Percentiles rank a stretch among this genome's conserved stretches.
Evolutionary conservation across 2,113 vertebrate species (phyloP).

Genomic region (Herpailurus yagouaroundi): DNA sequence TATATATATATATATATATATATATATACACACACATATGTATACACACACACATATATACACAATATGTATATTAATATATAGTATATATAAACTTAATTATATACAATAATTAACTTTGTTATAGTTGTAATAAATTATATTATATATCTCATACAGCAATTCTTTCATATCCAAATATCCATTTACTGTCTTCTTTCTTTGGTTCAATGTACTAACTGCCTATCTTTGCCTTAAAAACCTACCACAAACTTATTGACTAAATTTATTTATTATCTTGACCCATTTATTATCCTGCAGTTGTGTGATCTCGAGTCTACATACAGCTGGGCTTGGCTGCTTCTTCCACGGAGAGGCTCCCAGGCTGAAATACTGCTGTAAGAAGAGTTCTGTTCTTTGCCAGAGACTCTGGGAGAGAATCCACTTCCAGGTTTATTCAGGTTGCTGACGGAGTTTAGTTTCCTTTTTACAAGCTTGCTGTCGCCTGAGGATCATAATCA

Average conservation of each 20-base stretch:
- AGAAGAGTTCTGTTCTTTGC: accelerated
- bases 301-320: not conserved
- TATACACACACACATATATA: no score
- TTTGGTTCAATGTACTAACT: not conserved
- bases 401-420: not conserved
- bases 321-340: accelerated
- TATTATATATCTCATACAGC: no score
- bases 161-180: not conserved
- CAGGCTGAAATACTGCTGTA: not conserved
- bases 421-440: not conserved
- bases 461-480: not conserved
- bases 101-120: no score
- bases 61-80: no score
- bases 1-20: not conserved
- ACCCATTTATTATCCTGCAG: not conserved
- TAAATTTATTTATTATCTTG: not conserved
- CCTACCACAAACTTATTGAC: not conserved
- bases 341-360: not conserved
- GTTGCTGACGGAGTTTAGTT: not conserved
- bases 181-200: not conserved
- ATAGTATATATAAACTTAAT: no score
- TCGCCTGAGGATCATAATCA: not conserved
- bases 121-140: no score
- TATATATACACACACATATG: no score
- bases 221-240: not conserved